Evolutionary conservation across 1,140 invertebrate genomes (phyloP).

Genomic region (Oryzaephilus surinamensis): DNA sequence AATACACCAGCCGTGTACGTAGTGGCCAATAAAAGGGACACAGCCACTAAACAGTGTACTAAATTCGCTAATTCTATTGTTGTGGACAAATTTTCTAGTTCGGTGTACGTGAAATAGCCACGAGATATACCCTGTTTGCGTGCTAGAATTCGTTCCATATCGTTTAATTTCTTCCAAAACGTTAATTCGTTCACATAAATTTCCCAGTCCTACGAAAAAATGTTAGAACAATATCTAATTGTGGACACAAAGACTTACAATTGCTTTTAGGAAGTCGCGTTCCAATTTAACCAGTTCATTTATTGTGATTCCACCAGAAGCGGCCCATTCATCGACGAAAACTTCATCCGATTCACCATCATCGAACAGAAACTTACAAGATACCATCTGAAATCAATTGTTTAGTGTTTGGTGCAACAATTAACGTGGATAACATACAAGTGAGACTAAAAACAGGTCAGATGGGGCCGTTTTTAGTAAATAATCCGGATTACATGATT

Average conservation of each 20-base stretch:
- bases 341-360: conserved; percentile 84
- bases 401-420: conserved; percentile 1
- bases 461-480: conserved; percentile 68
- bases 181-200: conserved; percentile 61
- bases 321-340: conserved; percentile 81
- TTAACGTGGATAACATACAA: conserved; percentile 51
- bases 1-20: conserved; percentile 62
- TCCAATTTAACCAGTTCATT: conserved; percentile 74
- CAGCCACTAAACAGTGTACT: conserved; percentile 45
- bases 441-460: conserved; percentile 82
- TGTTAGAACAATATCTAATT: conserved; percentile 6
- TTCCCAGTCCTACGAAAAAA: conserved; percentile 63
- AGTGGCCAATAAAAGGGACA: conserved; percentile 53
- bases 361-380: conserved; percentile 88
- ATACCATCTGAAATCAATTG: conserved; percentile 66
- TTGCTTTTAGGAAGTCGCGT: conserved; percentile 77
- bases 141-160: conserved; percentile 61
- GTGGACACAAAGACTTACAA: conserved; percentile 57
- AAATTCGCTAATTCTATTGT: conserved; percentile 41
- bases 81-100: conserved; percentile 55
- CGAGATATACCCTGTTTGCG: conserved; percentile 52
- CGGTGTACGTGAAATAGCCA: conserved; percentile 80
- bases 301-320: conserved; percentile 60
- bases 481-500: conserved; percentile 71
- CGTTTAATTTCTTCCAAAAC: conserved; percentile 56